These are phyloP conservation scores for Rhopalosiphum nymphaeae DNA, from an alignment of 2,888 invertebrate genomes.

Conservation along the genomic window DNA sequence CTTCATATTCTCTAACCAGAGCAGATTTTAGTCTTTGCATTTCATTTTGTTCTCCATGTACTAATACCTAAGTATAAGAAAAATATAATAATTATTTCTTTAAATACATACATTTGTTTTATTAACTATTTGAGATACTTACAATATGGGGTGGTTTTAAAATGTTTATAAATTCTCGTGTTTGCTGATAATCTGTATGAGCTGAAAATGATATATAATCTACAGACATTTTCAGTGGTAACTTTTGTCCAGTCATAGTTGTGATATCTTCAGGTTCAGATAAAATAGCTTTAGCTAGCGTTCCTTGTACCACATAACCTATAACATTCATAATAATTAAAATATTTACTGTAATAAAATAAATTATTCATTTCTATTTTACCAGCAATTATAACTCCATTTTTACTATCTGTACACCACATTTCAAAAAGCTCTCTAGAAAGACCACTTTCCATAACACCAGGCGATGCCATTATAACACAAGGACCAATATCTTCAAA, in stretches of 20 bases:
- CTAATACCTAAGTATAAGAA: constrained; percentile 78
- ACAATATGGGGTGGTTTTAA: constrained; percentile 97
- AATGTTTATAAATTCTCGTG: constrained; percentile 94
- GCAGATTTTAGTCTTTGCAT: constrained; percentile 97
- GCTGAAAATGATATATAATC: constrained; percentile 99
- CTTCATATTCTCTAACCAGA: constrained; percentile 92
- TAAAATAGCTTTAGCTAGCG: constrained; percentile 91
- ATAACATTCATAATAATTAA: constrained; percentile 8
- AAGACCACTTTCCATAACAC: constrained; percentile 99
- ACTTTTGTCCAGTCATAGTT: constrained; percentile 94
- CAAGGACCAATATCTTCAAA: constrained; percentile 99
- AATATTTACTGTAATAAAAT: constrained; percentile 9
- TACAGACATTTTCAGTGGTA: constrained; percentile 96
- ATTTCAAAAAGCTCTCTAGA: constrained; percentile 97
- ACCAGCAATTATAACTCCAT: constrained; percentile 98
- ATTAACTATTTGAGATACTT: constrained; percentile 68
- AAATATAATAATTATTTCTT: not conserved
- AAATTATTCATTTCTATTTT: constrained; percentile 58
- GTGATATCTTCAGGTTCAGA: constrained; percentile 98
- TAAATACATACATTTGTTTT: not conserved
- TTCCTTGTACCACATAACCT: constrained; percentile 72
- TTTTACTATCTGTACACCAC: constrained; percentile 98
- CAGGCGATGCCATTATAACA: constrained; percentile 99
- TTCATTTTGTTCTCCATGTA: constrained; percentile 99
- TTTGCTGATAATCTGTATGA: constrained; percentile 98